A percentile compares a stretch with the other conserved stretches of the same genome.
Evolutionary conservation across 2,888 invertebrate species (phyloP).

Genomic region (Athripsodes cinereus): DNA sequence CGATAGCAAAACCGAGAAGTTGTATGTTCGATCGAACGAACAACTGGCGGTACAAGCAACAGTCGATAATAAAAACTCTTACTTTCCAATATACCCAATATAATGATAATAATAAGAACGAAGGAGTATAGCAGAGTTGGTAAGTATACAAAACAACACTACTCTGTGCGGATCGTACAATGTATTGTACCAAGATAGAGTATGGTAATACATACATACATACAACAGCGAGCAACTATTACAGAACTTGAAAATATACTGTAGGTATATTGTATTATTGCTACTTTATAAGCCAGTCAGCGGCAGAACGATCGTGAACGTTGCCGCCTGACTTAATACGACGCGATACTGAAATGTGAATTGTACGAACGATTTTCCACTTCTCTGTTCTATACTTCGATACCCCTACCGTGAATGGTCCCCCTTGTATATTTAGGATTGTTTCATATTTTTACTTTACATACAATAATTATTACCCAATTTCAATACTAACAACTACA

Average conservation of each 20-base stretch:
- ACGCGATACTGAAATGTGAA: conserved; percentile 1
- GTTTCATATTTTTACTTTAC: too few relatives aligned
- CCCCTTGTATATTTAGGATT: too few relatives aligned
- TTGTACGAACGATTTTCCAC: not conserved
- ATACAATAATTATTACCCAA: too few relatives aligned
- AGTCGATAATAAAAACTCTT: not conserved
- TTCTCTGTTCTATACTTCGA: not conserved
- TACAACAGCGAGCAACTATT: too few relatives aligned
- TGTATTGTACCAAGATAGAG: not conserved
- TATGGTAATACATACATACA: too few relatives aligned
- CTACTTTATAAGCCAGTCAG: too few relatives aligned
- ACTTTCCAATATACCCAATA: too few relatives aligned
- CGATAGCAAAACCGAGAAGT: not conserved
- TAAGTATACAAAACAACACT: not conserved
- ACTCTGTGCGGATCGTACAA: not conserved
- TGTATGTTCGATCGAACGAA: not conserved
- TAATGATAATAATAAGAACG: too few relatives aligned
- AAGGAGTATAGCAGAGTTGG: not conserved
- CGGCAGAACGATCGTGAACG: not conserved
- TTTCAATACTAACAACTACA: too few relatives aligned
- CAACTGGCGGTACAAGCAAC: not conserved
- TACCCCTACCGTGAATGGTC: not conserved
- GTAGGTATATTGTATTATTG: too few relatives aligned
- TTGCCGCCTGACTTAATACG: not conserved
- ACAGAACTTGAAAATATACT: too few relatives aligned